Conservation (phyloP, 2,797 vertebrate genomes). For the Sebastes vulpes region DNA sequence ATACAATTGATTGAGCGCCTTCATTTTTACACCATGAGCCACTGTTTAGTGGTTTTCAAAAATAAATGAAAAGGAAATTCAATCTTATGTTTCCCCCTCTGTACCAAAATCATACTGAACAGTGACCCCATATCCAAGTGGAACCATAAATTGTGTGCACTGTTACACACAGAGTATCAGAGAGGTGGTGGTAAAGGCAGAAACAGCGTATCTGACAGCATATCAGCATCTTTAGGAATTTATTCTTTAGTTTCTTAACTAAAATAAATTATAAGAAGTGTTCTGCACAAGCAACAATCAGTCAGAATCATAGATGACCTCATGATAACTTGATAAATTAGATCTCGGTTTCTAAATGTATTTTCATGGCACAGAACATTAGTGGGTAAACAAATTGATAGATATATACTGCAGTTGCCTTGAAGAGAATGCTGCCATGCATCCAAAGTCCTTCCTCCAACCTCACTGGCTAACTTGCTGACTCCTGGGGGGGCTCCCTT, state of each 20-base stretch:
- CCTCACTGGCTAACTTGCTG: background rate
- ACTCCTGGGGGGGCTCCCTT: slow-evolving; percentile 60
- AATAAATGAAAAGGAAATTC: slow-evolving; percentile 12
- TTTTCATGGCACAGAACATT: background rate
- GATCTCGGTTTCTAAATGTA: background rate
- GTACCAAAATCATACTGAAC: background rate
- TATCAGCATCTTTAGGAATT: background rate
- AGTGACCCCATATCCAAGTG: background rate
- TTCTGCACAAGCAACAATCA: background rate
- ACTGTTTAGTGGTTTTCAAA: background rate
- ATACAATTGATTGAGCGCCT: background rate
- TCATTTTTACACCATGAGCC: background rate
- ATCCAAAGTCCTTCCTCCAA: background rate
- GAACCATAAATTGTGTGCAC: background rate
- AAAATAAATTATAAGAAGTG: background rate
- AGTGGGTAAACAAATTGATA: background rate
- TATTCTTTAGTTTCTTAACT: background rate
- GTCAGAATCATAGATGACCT: background rate
- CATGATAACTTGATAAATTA: background rate
- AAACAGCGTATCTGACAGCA: background rate
- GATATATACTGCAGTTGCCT: background rate
- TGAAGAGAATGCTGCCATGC: background rate
- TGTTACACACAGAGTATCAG: slow-evolving; percentile 3
- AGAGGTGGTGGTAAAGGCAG: background rate
- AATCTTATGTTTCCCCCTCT: background rate